These are phyloP conservation scores for Paracanthobrama guichenoti DNA, from an alignment of 2,113 vertebrate species.

Conservation along the genomic window DNA sequence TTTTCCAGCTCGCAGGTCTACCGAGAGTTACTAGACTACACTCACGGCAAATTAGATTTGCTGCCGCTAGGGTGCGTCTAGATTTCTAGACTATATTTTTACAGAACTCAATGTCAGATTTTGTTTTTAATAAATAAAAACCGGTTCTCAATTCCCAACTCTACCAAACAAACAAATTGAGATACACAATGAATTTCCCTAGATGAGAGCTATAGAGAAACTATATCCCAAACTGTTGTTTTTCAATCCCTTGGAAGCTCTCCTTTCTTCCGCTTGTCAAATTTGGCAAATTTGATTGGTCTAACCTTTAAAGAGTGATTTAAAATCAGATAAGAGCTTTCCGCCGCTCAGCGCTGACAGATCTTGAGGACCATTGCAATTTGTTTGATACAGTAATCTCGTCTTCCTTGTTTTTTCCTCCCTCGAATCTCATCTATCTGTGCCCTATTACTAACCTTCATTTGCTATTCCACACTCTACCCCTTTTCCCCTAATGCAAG, in stretches of 20 bases:
- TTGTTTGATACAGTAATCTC: conserved; percentile 35
- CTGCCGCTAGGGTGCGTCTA: too few relatives aligned
- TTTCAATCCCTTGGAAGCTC: conserved; percentile 6
- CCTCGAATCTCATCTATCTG: conserved; percentile 44
- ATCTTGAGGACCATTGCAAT: conserved; percentile 35
- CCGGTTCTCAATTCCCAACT: neutral
- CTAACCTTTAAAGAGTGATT: conserved; percentile 31
- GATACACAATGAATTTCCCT: conserved; percentile 11
- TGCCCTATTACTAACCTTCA: conserved; percentile 35
- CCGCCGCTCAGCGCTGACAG: conserved; percentile 1
- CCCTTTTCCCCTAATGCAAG: conserved; percentile 10
- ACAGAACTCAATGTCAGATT: neutral
- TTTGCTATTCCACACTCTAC: conserved; percentile 29
- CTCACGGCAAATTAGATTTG: too few relatives aligned
- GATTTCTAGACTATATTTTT: too few relatives aligned
- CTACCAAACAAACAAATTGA: conserved; percentile 14
- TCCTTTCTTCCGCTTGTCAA: neutral
- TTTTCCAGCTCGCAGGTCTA: too few relatives aligned
- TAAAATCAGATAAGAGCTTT: conserved; percentile 40
- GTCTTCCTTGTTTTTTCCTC: neutral
- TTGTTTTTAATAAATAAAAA: neutral
- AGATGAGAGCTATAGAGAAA: neutral
- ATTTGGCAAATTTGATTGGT: conserved; percentile 35
- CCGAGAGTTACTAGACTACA: too few relatives aligned
- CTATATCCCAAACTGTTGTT: conserved; percentile 7